Percentiles rank a stretch among this genome's conserved stretches.
Evolutionary conservation across 2,888 invertebrate genomes (phyloP).

Genomic region (Rhimphoctona megacephalus): DNA sequence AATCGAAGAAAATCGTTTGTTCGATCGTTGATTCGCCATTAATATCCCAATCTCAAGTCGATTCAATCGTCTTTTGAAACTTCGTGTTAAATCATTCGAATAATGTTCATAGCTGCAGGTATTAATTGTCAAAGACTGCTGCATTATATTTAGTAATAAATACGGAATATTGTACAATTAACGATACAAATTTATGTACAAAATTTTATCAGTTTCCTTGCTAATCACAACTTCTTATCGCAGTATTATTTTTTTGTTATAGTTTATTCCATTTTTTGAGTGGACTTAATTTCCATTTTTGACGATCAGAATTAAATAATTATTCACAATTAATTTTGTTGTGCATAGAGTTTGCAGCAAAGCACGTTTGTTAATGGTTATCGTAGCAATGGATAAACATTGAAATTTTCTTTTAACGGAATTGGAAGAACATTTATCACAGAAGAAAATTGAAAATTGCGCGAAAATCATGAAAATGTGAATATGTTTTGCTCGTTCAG

Average conservation of each 20-base stretch:
- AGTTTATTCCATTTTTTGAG: background rate
- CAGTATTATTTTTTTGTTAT: background rate
- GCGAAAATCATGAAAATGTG: background rate
- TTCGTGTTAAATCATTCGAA: slow-evolving; percentile 36
- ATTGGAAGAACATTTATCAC: slow-evolving; percentile 15
- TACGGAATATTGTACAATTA: slow-evolving; percentile 69
- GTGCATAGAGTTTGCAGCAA: background rate
- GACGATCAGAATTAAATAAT: background rate
- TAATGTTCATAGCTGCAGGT: slow-evolving; percentile 65
- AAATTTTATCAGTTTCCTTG: slow-evolving; percentile 30
- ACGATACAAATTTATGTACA: slow-evolving; percentile 71
- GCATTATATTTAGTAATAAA: slow-evolving; percentile 70
- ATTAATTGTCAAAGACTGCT: slow-evolving; percentile 73
- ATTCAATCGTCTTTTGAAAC: slow-evolving; percentile 39
- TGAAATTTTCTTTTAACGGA: background rate
- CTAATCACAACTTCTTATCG: background rate
- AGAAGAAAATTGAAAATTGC: slow-evolving; percentile 10
- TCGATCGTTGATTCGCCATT: slow-evolving; percentile 36
- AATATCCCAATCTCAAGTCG: slow-evolving; percentile 30
- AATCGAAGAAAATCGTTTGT: slow-evolving; percentile 32
- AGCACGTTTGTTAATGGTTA: background rate
- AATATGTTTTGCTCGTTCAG: background rate
- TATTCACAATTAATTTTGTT: background rate
- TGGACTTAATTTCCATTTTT: background rate
- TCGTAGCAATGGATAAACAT: background rate